phyloP scores from a whole-genome alignment of 2,888 invertebrate species.

The Adela reaumurella region DNA sequence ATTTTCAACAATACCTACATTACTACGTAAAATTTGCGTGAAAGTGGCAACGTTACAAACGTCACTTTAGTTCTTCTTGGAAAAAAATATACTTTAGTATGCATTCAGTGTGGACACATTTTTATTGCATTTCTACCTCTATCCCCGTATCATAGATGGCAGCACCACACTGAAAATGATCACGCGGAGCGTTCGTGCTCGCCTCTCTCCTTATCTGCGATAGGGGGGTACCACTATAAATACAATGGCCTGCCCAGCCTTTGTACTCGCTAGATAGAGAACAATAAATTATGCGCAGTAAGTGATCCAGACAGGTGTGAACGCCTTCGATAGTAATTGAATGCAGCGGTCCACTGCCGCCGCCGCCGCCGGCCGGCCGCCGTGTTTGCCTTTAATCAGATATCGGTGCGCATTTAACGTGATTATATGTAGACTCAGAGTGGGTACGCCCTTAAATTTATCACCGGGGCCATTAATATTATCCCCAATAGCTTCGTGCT shows the following conservation, averaged over 20 bases:
- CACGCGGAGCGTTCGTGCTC: background rate
- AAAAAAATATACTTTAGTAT: too few species aligned
- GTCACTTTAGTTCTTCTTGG: too few species aligned
- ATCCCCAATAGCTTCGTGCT: background rate
- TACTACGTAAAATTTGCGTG: too few species aligned
- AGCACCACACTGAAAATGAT: too few species aligned
- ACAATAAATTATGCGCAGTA: slow-evolving; percentile 3
- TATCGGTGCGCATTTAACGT: background rate
- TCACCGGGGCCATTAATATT: background rate
- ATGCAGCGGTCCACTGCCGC: background rate
- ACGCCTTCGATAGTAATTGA: slow-evolving; percentile 3
- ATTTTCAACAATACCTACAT: too few species aligned
- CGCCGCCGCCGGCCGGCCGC: too few species aligned
- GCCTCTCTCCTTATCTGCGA: background rate
- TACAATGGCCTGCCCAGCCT: background rate
- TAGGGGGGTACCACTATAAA: background rate
- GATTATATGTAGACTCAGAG: too few species aligned
- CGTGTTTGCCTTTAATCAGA: background rate
- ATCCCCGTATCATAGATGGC: too few species aligned
- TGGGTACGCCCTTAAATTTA: background rate
- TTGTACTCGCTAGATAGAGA: background rate
- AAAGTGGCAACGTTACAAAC: too few species aligned
- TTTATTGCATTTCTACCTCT: too few species aligned
- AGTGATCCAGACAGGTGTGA: slow-evolving; percentile 3
- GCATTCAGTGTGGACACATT: too few species aligned